These are phyloP conservation scores for Bimastos eiseni DNA, from an alignment of 2,888 invertebrate species.

Conservation along the genomic window DNA sequence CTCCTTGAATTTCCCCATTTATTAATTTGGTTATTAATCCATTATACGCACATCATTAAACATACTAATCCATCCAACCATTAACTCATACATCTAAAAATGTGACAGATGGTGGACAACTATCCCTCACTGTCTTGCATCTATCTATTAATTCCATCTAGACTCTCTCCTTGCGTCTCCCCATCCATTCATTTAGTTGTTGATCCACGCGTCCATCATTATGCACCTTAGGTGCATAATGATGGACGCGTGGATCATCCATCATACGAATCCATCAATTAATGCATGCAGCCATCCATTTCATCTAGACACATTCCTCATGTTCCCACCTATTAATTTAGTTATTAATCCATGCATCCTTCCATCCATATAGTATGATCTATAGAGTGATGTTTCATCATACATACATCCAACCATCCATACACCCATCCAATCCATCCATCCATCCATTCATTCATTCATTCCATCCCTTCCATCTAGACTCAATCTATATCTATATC, in stretches of 20 bases:
- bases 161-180: conserved; percentile 28
- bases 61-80: too few relatives aligned
- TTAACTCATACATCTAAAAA: too few relatives aligned
- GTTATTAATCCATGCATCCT: background rate
- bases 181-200: conserved; percentile 32
- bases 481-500: too few relatives aligned
- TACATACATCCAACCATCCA: background rate
- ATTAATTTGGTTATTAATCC: background rate
- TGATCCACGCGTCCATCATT: background rate
- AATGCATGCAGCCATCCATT: too few relatives aligned
- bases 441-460: background rate
- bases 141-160: too few relatives aligned
- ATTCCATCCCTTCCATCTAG: too few relatives aligned
- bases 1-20: background rate
- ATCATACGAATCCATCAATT: too few relatives aligned
- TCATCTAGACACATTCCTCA: too few relatives aligned
- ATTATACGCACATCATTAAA: background rate
- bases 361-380: background rate
- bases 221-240: background rate
- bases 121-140: too few relatives aligned
- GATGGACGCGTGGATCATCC: too few relatives aligned
- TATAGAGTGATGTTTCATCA: background rate
- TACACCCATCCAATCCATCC: background rate
- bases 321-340: background rate
- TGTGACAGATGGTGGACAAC: too few relatives aligned